Evolutionary conservation across 2,797 vertebrate genomes (phyloP).

Genomic region (Peromyscus aztecus): DNA sequence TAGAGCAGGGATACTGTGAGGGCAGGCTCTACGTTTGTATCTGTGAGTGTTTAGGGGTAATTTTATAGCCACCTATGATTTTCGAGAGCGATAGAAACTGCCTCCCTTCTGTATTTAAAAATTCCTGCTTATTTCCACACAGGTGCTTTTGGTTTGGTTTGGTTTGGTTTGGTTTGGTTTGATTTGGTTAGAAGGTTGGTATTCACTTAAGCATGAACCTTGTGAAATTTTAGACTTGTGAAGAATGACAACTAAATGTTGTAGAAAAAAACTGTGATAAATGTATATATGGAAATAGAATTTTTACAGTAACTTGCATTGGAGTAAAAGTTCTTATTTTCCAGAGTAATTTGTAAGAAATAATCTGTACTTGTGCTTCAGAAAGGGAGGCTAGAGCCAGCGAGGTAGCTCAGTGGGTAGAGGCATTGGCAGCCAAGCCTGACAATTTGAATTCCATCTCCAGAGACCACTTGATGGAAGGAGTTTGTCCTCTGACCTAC

Average conservation of each 20-base stretch:
- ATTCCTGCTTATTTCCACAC: not conserved
- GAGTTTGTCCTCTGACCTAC: not conserved
- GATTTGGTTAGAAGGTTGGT: not conserved
- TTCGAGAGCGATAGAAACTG: constrained; percentile 21
- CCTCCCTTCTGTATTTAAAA: constrained; percentile 48
- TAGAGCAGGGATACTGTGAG: not conserved
- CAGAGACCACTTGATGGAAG: not conserved
- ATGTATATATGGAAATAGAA: not conserved
- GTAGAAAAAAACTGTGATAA: not conserved
- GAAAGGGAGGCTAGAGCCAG: not conserved
- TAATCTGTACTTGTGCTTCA: not conserved
- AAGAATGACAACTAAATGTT: constrained; percentile 32
- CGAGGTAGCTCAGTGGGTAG: not conserved
- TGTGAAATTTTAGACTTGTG: constrained; percentile 49
- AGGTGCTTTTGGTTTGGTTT: not conserved
- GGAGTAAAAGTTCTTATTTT: not conserved
- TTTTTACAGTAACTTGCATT: not conserved
- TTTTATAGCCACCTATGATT: not conserved
- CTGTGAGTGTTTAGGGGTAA: not conserved
- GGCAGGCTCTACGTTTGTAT: not conserved
- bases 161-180: not conserved
- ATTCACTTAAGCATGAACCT: not conserved
- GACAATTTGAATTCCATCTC: not conserved
- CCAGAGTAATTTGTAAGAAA: constrained; percentile 19
- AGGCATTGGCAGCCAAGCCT: not conserved